A percentile compares a stretch with the other conserved stretches of the same genome.
Conservation (phyloP, 2,113 vertebrate genomes). For the Cryptotis parvus region DNA sequence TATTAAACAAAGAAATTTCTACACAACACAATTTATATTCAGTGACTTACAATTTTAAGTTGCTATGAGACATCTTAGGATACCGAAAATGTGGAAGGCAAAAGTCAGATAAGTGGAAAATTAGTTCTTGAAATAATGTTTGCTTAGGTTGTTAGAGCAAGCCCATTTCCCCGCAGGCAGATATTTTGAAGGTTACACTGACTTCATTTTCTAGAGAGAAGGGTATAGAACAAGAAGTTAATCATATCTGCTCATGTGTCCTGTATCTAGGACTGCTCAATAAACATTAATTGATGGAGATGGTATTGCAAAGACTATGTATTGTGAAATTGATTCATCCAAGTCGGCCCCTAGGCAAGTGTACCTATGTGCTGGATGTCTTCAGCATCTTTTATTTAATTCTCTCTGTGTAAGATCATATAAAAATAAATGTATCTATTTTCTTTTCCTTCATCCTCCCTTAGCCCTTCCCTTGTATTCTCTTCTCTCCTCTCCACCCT, state of each 20-base stretch:
- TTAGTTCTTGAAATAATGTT: constrained; percentile 76
- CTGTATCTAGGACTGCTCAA: constrained; percentile 59
- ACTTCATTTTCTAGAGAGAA: constrained; percentile 58
- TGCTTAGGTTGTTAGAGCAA: constrained; percentile 70
- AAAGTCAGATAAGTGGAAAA: constrained; percentile 71
- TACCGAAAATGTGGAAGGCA: constrained; percentile 54
- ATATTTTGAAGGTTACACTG: constrained; percentile 59
- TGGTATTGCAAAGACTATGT: background rate
- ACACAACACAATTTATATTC: background rate
- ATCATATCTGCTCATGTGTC: constrained; percentile 63
- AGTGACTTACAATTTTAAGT: constrained; percentile 53
- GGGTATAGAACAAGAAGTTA: constrained; percentile 50
- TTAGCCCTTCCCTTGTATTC: too few relatives aligned
- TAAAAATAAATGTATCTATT: background rate
- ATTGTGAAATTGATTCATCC: constrained; percentile 47
- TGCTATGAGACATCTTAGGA: constrained; percentile 47
- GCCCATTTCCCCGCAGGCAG: constrained; percentile 28
- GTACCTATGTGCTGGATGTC: constrained; percentile 16
- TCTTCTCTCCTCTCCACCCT: fast-evolving
- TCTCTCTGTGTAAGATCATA: constrained; percentile 41
- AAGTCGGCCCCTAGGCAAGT: constrained; percentile 34
- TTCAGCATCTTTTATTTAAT: constrained; percentile 41
- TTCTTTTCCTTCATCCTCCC: background rate
- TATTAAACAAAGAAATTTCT: constrained; percentile 24
- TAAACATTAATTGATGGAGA: constrained; percentile 71